phyloP scores from a whole-genome alignment of 2,888 invertebrate genomes.

The Byasa hedistus region DNA sequence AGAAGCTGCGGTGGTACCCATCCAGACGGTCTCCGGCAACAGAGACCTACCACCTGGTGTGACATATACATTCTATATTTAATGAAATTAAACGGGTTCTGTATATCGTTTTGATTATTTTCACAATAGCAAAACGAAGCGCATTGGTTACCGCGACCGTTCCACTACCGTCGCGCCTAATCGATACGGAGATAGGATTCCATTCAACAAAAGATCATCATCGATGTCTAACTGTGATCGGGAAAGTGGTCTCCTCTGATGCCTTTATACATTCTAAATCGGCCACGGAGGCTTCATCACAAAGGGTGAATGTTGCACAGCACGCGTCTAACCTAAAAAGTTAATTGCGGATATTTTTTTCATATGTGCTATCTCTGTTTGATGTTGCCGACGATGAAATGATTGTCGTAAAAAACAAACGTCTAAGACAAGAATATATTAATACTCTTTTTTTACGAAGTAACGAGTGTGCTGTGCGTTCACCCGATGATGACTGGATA shows the following conservation, averaged over 20 bases:
- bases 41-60: too few relatives aligned
- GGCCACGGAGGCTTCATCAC: constrained; percentile 56
- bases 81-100: background rate
- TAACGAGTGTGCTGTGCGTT: too few relatives aligned
- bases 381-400: constrained; percentile 23
- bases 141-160: constrained; percentile 46
- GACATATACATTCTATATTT: too few relatives aligned
- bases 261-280: constrained; percentile 74
- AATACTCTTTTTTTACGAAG: background rate
- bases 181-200: constrained; percentile 70
- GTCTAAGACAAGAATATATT: background rate
- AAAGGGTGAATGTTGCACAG: constrained; percentile 46
- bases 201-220: constrained; percentile 68
- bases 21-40: too few relatives aligned
- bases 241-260: constrained; percentile 67
- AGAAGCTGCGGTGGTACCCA: too few relatives aligned
- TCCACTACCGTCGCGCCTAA: constrained; percentile 57
- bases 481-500: too few relatives aligned
- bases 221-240: constrained; percentile 74
- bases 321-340: constrained; percentile 35
- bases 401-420: background rate
- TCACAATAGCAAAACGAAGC: constrained; percentile 42
- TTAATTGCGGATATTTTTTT: constrained; percentile 33
- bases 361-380: constrained; percentile 19
- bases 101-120: constrained; percentile 38